These are phyloP conservation scores for Eulithis prunata DNA, from an alignment of 2,888 invertebrate species.

Conservation along the genomic window DNA sequence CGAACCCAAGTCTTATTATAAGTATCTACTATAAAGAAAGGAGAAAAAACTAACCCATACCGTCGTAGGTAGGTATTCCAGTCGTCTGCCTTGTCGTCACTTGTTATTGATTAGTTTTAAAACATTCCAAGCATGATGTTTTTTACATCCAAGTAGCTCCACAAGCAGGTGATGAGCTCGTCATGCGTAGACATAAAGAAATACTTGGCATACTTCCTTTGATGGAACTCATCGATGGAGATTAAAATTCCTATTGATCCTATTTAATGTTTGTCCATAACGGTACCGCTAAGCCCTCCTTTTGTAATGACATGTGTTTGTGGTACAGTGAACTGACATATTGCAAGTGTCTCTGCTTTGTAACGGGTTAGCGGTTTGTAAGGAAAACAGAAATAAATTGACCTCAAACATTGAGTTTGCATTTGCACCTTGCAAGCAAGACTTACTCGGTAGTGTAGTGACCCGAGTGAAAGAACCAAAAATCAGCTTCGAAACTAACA, in stretches of 20 bases:
- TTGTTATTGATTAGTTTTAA: too few species aligned
- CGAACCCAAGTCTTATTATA: too few species aligned
- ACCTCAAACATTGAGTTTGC: too few species aligned
- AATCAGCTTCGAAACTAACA: too few species aligned
- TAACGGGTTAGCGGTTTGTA: neutral
- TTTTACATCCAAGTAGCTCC: neutral
- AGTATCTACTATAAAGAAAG: too few species aligned
- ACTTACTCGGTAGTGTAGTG: too few species aligned
- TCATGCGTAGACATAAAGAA: slow-evolving; percentile 23
- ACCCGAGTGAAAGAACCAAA: neutral
- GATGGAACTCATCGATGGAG: slow-evolving; percentile 11
- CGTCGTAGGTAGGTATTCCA: too few species aligned
- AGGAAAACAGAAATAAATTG: neutral
- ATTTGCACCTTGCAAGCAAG: too few species aligned
- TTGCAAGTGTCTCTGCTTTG: neutral
- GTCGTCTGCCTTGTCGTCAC: too few species aligned
- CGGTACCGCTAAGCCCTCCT: neutral
- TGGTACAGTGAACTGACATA: neutral
- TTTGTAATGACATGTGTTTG: neutral
- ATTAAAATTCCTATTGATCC: slow-evolving; percentile 25
- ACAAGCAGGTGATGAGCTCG: slow-evolving; percentile 23
- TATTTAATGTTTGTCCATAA: slow-evolving; percentile 15
- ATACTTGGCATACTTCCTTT: slow-evolving; percentile 24
- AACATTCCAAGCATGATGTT: neutral
- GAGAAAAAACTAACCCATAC: too few species aligned